Evolutionary conservation across 2,113 vertebrate genomes (phyloP).

Genomic region (Aptenodytes forsteri): DNA sequence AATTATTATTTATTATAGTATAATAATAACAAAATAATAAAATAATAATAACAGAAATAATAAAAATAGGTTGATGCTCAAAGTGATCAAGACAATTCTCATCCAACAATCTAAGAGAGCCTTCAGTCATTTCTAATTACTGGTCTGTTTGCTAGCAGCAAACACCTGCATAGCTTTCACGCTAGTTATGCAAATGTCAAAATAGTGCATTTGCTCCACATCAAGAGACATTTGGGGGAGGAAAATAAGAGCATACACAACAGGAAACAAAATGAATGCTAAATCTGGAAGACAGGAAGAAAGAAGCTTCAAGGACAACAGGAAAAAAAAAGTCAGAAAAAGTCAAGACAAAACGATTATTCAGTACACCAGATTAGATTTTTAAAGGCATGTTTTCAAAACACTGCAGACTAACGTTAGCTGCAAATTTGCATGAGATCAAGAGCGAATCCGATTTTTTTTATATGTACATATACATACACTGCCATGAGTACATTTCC

Average conservation of each 20-base stretch:
- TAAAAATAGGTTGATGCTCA: not conserved
- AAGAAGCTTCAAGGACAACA: not conserved
- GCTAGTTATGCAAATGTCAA: not conserved
- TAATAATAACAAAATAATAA: too few species aligned
- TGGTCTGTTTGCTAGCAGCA: not conserved
- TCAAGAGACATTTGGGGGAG: not conserved
- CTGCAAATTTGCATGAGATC: not conserved
- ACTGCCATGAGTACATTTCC: not conserved
- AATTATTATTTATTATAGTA: too few species aligned
- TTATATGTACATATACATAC: not conserved
- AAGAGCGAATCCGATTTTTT: not conserved
- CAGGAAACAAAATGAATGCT: not conserved
- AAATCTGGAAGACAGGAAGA: not conserved
- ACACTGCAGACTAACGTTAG: not conserved
- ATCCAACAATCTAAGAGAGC: not conserved
- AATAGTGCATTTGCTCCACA: not conserved
- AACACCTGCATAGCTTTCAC: not conserved
- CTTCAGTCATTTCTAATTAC: not conserved
- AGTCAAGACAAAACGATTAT: not conserved
- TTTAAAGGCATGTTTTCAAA: not conserved
- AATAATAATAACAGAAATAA: not conserved
- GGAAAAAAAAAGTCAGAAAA: not conserved
- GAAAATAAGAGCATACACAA: not conserved
- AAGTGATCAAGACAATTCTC: not conserved
- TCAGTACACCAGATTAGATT: not conserved